These are phyloP conservation scores for Cryptus armator DNA, from an alignment of 2,888 invertebrate genomes.

Conservation along the genomic window DNA sequence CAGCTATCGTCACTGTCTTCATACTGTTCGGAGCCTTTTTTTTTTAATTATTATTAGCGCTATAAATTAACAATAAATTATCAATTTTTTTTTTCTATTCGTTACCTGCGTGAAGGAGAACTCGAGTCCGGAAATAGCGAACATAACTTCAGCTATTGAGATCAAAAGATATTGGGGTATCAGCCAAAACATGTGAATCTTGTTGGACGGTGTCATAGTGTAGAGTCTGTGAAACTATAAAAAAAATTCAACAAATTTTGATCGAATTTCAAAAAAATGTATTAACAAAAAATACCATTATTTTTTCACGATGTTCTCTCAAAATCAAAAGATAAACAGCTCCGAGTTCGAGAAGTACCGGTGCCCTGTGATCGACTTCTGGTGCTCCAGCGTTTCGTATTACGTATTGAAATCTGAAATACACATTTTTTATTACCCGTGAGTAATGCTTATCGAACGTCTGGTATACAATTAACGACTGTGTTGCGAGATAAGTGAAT, in stretches of 20 bases:
- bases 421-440: not conserved
- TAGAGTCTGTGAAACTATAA: slow-evolving; percentile 86
- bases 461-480: not conserved
- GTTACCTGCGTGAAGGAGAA: slow-evolving; percentile 93
- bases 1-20: slow-evolving; percentile 94
- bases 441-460: not conserved
- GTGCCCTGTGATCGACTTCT: slow-evolving; percentile 46
- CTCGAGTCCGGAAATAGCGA: slow-evolving; percentile 93
- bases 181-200: slow-evolving; percentile 90
- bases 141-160: slow-evolving; percentile 93
- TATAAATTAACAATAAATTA: no score
- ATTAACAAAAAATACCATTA: slow-evolving; percentile 54
- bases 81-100: no score
- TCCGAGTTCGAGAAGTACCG: slow-evolving; percentile 80
- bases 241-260: not conserved
- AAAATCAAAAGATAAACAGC: slow-evolving; percentile 83
- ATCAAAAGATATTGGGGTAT: slow-evolving; percentile 93
- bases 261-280: not conserved
- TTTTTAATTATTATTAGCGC: not conserved
- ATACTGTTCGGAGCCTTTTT: slow-evolving; percentile 91
- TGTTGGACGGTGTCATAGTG: slow-evolving; percentile 89
- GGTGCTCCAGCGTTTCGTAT: slow-evolving; percentile 60
- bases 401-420: slow-evolving; percentile 65
- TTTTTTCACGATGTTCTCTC: slow-evolving; percentile 53
- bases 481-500: not conserved